Conservation (phyloP, 2,113 vertebrate species). For the Chaetodon trifascialis region DNA sequence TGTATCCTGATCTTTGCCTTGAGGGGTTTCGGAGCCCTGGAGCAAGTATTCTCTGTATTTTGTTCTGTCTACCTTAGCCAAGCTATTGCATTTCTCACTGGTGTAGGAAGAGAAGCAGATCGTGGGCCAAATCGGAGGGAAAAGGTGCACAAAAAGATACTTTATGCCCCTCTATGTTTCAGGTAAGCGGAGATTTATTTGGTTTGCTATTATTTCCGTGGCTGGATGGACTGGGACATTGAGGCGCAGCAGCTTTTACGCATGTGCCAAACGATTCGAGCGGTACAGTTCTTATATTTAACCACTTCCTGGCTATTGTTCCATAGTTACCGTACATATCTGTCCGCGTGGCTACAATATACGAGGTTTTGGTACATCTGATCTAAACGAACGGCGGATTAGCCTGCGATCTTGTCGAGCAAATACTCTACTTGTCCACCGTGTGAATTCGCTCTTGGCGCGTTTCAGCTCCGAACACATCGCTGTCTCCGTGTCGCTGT, state of each 20-base stretch:
- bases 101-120: slow-evolving; percentile 95
- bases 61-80: slow-evolving; percentile 99
- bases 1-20: slow-evolving; percentile 99
- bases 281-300: slow-evolving; percentile 84
- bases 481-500: slow-evolving; percentile 55
- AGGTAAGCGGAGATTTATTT: slow-evolving; percentile 93
- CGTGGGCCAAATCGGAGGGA: slow-evolving; percentile 87
- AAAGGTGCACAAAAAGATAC: slow-evolving; percentile 86
- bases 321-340: slow-evolving; percentile 58
- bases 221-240: slow-evolving; percentile 89
- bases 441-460: slow-evolving; percentile 81
- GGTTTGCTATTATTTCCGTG: slow-evolving; percentile 90
- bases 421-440: slow-evolving; percentile 68
- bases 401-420: slow-evolving; percentile 55
- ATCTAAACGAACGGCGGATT: slow-evolving; percentile 20
- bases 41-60: slow-evolving; percentile 99
- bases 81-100: slow-evolving; percentile 99
- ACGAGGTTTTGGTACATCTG: neutral
- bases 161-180: slow-evolving; percentile 88
- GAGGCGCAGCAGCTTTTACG: slow-evolving; percentile 95
- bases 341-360: slow-evolving; percentile 31
- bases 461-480: slow-evolving; percentile 62
- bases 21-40: slow-evolving; percentile 98
- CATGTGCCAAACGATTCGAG: slow-evolving; percentile 92
- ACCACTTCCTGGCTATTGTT: slow-evolving; percentile 84